A percentile compares a stretch with the other conserved stretches of the same genome.
phyloP scores from a whole-genome alignment of 1,140 invertebrate species.

The Dreissena polymorpha region DNA sequence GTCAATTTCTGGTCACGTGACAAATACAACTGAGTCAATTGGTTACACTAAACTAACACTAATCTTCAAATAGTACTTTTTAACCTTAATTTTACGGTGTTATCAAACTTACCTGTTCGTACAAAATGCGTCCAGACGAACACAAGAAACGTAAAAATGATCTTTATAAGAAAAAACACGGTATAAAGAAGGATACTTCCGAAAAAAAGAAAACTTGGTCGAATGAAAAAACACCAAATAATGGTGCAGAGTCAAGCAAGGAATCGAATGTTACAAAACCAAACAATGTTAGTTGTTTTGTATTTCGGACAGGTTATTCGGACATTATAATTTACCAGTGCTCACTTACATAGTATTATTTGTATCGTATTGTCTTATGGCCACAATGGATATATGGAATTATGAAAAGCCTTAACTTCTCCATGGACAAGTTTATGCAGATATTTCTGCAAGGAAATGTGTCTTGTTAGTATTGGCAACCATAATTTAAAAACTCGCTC shows the following conservation, averaged over 20 bases:
- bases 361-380: too few species aligned
- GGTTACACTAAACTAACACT: not conserved
- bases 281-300: not conserved
- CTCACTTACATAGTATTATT: too few species aligned
- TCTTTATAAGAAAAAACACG: constrained; percentile 64
- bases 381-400: too few species aligned
- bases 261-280: not conserved
- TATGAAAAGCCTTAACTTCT: too few species aligned
- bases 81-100: not conserved
- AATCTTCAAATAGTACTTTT: not conserved
- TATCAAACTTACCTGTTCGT: not conserved
- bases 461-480: too few species aligned
- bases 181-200: not conserved
- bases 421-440: too few species aligned
- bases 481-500: too few species aligned
- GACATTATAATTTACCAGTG: too few species aligned
- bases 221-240: constrained; percentile 8
- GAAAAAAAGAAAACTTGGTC: constrained; percentile 26
- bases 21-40: constrained; percentile 8
- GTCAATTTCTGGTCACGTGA: constrained; percentile 41
- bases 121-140: constrained; percentile 61
- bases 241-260: not conserved
- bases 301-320: not conserved
- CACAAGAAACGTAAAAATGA: constrained; percentile 60
- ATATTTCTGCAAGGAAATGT: too few species aligned